These are phyloP conservation scores for Bombus picipes DNA, from an alignment of 1,140 invertebrate species.

Conservation along the genomic window DNA sequence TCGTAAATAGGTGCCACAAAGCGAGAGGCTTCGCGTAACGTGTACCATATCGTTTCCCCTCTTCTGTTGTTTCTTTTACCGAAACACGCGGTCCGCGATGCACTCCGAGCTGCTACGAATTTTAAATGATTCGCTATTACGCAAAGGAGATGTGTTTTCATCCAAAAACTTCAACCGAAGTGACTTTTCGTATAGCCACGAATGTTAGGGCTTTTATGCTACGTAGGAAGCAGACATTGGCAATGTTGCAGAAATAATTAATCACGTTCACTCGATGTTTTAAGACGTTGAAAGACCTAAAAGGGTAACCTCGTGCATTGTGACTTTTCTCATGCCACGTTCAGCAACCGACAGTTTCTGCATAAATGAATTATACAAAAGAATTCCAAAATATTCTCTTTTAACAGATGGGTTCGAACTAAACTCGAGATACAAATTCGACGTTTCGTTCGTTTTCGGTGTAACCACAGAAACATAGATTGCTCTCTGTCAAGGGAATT, in stretches of 20 bases:
- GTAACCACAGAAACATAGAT: not conserved
- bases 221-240: not conserved
- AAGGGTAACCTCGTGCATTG: not conserved
- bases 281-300: not conserved
- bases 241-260: not conserved
- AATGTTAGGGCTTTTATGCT: not conserved
- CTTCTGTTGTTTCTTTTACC: constrained; percentile 5
- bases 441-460: no score
- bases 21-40: constrained; percentile 12
- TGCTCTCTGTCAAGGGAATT: not conserved
- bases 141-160: not conserved
- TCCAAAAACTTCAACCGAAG: not conserved
- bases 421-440: not conserved
- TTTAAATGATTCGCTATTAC: constrained; percentile 42
- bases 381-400: not conserved
- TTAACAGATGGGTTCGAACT: no score
- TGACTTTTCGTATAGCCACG: no score
- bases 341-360: not conserved
- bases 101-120: not conserved
- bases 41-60: constrained; percentile 16
- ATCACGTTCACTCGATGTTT: not conserved
- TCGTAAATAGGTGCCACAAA: constrained; percentile 34
- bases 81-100: not conserved
- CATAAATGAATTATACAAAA: not conserved
- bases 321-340: no score